These are phyloP conservation scores for Homarus americanus DNA, from an alignment of 1,140 invertebrate genomes.

Conservation along the genomic window DNA sequence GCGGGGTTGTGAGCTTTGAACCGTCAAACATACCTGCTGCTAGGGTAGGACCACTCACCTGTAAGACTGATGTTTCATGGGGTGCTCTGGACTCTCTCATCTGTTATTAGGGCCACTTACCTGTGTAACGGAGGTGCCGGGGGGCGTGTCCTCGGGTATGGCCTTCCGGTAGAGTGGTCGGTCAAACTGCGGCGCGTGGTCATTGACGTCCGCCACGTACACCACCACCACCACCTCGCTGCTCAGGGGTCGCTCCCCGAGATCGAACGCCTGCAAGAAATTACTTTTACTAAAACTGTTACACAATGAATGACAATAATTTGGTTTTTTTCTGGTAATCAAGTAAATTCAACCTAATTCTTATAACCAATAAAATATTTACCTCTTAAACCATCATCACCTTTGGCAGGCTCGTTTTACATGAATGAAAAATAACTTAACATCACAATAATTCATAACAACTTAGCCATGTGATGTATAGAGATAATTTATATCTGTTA, in stretches of 20 bases:
- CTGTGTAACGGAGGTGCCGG: constrained; percentile 88
- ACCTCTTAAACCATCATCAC: too few species aligned
- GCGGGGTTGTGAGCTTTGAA: too few species aligned
- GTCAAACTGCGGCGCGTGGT: constrained; percentile 90
- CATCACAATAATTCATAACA: too few species aligned
- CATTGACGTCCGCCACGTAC: constrained; percentile 92
- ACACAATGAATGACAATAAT: too few species aligned
- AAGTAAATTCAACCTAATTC: too few species aligned
- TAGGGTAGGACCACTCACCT: not conserved
- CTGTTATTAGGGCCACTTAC: constrained; percentile 78
- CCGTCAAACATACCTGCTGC: too few species aligned
- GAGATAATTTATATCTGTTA: too few species aligned
- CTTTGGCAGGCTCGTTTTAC: too few species aligned
- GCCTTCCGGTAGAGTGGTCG: constrained; percentile 85
- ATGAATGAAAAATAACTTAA: too few species aligned
- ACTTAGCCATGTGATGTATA: too few species aligned
- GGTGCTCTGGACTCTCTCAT: not conserved
- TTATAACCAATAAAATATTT: too few species aligned
- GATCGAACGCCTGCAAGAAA: constrained; percentile 83
- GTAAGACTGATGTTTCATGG: not conserved
- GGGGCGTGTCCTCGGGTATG: constrained; percentile 89
- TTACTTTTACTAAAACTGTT: not conserved
- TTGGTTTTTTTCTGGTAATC: too few species aligned
- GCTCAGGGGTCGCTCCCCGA: constrained; percentile 86
- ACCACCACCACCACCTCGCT: constrained; percentile 87